Percentiles rank a stretch among this genome's conserved stretches.
These are phyloP conservation scores for Netelia inedita DNA, from an alignment of 2,888 invertebrate species.

Conservation along the genomic window DNA sequence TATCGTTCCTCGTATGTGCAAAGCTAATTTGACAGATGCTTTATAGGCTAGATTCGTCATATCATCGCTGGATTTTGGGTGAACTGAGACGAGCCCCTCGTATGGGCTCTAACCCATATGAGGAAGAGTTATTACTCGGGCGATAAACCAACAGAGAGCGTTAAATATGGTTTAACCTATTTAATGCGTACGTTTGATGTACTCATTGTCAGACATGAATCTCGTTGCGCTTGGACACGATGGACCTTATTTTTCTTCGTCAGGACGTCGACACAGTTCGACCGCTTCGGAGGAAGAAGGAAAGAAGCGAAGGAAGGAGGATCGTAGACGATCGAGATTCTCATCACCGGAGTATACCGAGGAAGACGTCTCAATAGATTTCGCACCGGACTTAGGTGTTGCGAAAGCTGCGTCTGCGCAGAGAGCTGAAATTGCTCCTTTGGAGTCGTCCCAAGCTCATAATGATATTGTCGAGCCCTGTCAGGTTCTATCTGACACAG, in stretches of 20 bases:
- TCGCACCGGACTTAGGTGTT: too few species aligned
- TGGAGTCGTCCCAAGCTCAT: conserved; percentile 11
- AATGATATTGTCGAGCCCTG: too few species aligned
- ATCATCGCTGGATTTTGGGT: conserved; percentile 11
- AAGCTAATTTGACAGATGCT: too few species aligned
- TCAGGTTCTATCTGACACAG: conserved; percentile 4
- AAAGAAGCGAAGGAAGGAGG: conserved; percentile 14
- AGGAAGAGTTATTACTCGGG: conserved; percentile 48
- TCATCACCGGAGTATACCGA: conserved; percentile 27
- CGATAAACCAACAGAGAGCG: too few species aligned
- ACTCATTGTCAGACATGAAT: conserved; percentile 1
- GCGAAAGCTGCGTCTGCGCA: not conserved
- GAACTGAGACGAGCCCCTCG: conserved; percentile 19
- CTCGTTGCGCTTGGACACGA: conserved; percentile 14
- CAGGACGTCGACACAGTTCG: conserved; percentile 27
- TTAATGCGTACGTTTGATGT: conserved; percentile 45
- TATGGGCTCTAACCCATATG: conserved; percentile 40
- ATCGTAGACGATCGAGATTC: conserved; percentile 11
- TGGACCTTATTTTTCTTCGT: too few species aligned
- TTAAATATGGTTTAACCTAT: too few species aligned
- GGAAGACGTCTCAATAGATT: not conserved
- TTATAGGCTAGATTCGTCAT: too few species aligned
- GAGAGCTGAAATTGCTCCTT: not conserved
- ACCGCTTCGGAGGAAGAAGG: conserved; percentile 24
- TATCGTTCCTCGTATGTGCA: too few species aligned